These are phyloP conservation scores for Prostheceraeus crozeri DNA, from an alignment of 2,888 invertebrate species.

Conservation along the genomic window DNA sequence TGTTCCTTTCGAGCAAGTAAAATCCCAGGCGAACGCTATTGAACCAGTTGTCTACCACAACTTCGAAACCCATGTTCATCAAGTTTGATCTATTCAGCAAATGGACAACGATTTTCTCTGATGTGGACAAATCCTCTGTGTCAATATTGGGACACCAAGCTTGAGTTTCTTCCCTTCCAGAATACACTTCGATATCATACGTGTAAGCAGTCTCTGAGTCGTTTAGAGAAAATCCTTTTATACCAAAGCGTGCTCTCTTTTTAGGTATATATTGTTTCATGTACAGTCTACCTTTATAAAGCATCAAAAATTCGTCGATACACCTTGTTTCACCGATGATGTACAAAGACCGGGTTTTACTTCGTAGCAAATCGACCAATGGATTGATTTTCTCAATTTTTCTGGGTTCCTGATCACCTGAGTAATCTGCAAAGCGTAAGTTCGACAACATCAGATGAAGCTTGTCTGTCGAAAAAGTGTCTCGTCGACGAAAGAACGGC, in stretches of 20 bases:
- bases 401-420: not conserved
- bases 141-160: conserved; percentile 25
- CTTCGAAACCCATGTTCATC: conserved; percentile 10
- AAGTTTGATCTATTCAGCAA: not conserved
- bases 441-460: conserved; percentile 15
- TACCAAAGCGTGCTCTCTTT: conserved; percentile 21
- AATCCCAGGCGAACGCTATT: not conserved
- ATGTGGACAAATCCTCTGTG: conserved; percentile 20
- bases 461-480: conserved; percentile 23
- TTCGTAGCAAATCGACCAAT: not conserved
- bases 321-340: not conserved
- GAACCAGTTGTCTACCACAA: conserved; percentile 20
- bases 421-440: conserved; percentile 23
- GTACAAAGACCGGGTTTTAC: not conserved
- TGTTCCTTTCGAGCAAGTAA: conserved; percentile 20
- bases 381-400: not conserved
- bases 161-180: not conserved
- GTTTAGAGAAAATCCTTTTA: conserved; percentile 23
- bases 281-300: conserved; percentile 6
- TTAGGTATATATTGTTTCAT: conserved; percentile 24
- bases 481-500: conserved; percentile 9
- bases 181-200: conserved; percentile 20
- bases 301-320: conserved; percentile 1
- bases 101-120: conserved; percentile 14
- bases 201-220: conserved; percentile 11